Evolutionary conservation across 2,888 invertebrate species (phyloP).

Genomic region (Tachina grossa): DNA sequence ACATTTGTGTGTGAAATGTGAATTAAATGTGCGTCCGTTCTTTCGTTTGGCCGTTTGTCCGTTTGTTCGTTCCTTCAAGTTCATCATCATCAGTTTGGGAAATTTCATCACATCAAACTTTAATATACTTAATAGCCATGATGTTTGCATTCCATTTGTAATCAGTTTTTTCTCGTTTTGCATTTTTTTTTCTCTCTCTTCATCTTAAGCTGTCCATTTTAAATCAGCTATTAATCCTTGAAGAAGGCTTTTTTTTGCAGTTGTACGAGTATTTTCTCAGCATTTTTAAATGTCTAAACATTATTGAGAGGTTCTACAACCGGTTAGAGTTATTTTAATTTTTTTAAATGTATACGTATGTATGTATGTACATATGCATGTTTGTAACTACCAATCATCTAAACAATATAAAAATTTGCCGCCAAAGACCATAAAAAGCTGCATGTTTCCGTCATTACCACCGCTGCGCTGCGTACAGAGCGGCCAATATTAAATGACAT

Average conservation of each 20-base stretch:
- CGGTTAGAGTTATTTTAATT: conserved; percentile 64
- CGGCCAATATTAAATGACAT: conserved; percentile 69
- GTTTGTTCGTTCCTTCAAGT: conserved; percentile 39
- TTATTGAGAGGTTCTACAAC: conserved; percentile 64
- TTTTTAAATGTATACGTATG: conserved; percentile 7
- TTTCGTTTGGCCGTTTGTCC: conserved; percentile 6
- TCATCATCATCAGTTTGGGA: conserved; percentile 64
- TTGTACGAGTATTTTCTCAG: conserved; percentile 37
- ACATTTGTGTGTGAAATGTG: conserved; percentile 52
- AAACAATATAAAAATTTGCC: conserved; percentile 70
- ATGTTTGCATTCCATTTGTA: conserved; percentile 71
- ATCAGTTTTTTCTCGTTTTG: conserved; percentile 64
- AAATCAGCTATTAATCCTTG: conserved; percentile 69
- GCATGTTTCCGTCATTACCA: conserved; percentile 66
- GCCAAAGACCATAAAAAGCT: conserved; percentile 64
- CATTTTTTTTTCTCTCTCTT: conserved; percentile 38
- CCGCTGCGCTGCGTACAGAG: conserved; percentile 49
- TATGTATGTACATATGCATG: background rate
- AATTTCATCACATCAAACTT: conserved; percentile 70
- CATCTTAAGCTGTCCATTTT: conserved; percentile 61
- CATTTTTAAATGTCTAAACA: conserved; percentile 69
- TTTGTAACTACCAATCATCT: conserved; percentile 64
- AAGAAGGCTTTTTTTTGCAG: conserved; percentile 50
- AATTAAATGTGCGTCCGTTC: conserved; percentile 41
- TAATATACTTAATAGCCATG: conserved; percentile 70